Base-by-base conservation (phyloP, 2,888 invertebrate species). In the Pantelozetes paolii region DNA sequence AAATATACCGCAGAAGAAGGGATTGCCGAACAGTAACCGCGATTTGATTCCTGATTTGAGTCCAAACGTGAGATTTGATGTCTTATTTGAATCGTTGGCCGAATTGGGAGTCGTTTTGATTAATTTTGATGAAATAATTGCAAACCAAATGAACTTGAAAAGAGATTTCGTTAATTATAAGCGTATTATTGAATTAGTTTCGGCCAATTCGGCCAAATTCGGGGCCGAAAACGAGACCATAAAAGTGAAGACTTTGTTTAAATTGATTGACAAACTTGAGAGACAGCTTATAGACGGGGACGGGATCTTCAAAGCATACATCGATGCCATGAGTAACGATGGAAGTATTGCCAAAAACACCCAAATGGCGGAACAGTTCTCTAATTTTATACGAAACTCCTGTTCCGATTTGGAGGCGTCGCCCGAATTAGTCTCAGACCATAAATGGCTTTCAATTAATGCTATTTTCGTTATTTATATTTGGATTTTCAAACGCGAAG, bases 121-220 rank as follows among this genome's bases (percentile, higher is more conserved):
- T n/a, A 84, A 84, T 18, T 83, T 94, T 74, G 93, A 94, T 80
- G 86, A 86, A 79, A 82, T 89, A 26, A 82, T 90, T 45, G 84
- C 84, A 62, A 83, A 83, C 71, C 87, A 87, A 75, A 32, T 48
- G 23, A 82, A 84, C 0, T 84, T 89, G 67, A 84, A 86, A 72
- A 83, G 88, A 79, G 90, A 90, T 81, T 94, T 77, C 82, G 81
- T 6, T 40, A 74, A 74, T 62, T 74, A 75, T 62, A 71, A 72
- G 69, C 62, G 74, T n/a, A 71, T 64, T 30, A 40, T 76, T 9
- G 74, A 75, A 62, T 36, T 72, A 6, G 69, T 74, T 28, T 67
- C 50, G 0, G 40, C 48, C 13, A 72, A 74, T 57, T 45, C 42
- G 6, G 26, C 50, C 23, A 32, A 71, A 30, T 76, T 75, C 36